These are phyloP conservation scores for Eupithecia tripunctaria DNA, from an alignment of 2,888 invertebrate species.

Conservation along the genomic window DNA sequence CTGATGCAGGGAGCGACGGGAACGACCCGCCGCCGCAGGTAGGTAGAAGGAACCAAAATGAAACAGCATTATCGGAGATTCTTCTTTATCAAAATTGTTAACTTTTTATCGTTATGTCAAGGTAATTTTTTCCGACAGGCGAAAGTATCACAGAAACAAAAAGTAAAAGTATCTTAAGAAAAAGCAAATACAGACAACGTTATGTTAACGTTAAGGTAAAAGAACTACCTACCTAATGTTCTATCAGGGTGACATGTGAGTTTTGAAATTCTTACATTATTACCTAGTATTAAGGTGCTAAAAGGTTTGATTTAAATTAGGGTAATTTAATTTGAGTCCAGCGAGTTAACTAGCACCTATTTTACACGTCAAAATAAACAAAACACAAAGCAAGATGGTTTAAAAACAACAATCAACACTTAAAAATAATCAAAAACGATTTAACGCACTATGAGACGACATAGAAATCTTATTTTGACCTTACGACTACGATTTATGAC, in stretches of 20 bases:
- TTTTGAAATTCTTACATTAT: background rate
- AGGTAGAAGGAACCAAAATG: background rate
- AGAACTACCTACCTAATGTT: too few species aligned
- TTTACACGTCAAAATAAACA: background rate
- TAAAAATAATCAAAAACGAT: slow-evolving; percentile 4
- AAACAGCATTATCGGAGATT: slow-evolving; percentile 9
- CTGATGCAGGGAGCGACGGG: too few species aligned
- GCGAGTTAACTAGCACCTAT: background rate
- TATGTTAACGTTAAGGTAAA: too few species aligned
- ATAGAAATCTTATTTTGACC: background rate
- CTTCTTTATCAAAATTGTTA: slow-evolving; percentile 13
- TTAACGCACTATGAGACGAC: background rate
- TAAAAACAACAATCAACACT: background rate
- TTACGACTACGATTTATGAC: background rate
- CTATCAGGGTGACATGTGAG: background rate
- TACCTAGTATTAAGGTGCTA: background rate
- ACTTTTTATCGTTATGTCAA: slow-evolving; percentile 16
- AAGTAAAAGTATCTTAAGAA: slow-evolving; percentile 16
- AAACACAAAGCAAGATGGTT: background rate
- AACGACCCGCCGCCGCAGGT: background rate
- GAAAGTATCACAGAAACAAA: slow-evolving; percentile 34
- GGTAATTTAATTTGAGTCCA: background rate
- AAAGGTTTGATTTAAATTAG: background rate
- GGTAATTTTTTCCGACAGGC: slow-evolving; percentile 18
- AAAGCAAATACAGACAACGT: slow-evolving; percentile 15